These are phyloP conservation scores for Cirrhinus mrigala DNA, from an alignment of 2,797 vertebrate species.

Conservation along the genomic window DNA sequence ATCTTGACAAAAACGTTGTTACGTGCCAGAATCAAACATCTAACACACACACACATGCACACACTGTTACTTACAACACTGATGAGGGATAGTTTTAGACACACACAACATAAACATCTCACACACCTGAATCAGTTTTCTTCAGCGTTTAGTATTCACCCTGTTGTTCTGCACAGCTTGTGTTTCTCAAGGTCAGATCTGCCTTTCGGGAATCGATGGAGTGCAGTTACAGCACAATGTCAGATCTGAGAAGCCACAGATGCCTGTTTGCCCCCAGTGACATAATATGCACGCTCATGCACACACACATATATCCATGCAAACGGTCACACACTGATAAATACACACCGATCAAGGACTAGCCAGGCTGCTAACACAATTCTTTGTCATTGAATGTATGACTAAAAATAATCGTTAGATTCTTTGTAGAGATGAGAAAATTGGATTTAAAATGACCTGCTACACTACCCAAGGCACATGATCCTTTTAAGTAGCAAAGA, in stretches of 20 bases:
- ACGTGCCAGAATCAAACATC: background rate
- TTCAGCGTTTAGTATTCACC: slow-evolving; percentile 51
- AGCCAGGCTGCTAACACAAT: background rate
- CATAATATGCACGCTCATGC: slow-evolving; percentile 15
- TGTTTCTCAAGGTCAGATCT: slow-evolving; percentile 59
- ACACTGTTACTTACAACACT: background rate
- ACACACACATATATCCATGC: slow-evolving; percentile 8
- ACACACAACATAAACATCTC: slow-evolving; percentile 20
- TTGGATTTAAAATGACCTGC: background rate
- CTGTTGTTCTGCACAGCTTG: slow-evolving; percentile 42
- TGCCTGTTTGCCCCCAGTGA: slow-evolving; percentile 42
- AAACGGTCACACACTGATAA: slow-evolving; percentile 17
- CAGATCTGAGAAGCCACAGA: slow-evolving; percentile 47
- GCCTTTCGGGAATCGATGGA: slow-evolving; percentile 53
- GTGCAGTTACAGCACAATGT: slow-evolving; percentile 56
- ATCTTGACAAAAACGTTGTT: background rate
- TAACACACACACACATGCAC: background rate
- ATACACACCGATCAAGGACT: background rate
- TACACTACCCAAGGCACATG: background rate
- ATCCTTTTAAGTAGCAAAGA: background rate
- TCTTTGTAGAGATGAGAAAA: background rate
- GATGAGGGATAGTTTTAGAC: slow-evolving; percentile 4
- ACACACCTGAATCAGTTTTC: slow-evolving; percentile 35
- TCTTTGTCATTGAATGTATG: background rate
- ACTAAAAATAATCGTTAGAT: background rate